A percentile compares a stretch with the other conserved stretches of the same genome.
Conservation (phyloP, 1,140 invertebrate species). For the Calephelis nemesis region DNA sequence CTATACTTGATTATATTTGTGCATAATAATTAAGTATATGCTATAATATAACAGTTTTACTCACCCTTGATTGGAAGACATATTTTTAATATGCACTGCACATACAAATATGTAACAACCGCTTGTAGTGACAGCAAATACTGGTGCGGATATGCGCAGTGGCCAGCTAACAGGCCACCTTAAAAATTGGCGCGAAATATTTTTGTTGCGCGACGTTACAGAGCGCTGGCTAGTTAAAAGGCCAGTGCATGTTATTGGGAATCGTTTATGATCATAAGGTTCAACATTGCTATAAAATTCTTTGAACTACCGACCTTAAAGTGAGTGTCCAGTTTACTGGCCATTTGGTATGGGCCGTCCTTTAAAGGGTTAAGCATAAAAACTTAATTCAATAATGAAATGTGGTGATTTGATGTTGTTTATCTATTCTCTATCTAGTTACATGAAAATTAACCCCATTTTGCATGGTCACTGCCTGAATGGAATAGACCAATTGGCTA, state of each 20-base stretch:
- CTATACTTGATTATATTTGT: conserved; percentile 14
- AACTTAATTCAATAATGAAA: no score
- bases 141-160: conserved; percentile 1
- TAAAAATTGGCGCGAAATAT: conserved; percentile 18
- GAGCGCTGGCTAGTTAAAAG: conserved; percentile 9
- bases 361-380: no score
- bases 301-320: neutral
- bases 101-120: neutral
- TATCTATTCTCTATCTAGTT: no score
- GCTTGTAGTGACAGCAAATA: conserved; percentile 1
- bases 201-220: conserved; percentile 3
- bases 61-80: neutral
- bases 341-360: conserved; percentile 6
- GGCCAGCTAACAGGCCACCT: conserved; percentile 6
- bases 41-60: conserved; percentile 14
- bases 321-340: conserved; percentile 2
- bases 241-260: conserved; percentile 7
- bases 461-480: no score
- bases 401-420: no score
- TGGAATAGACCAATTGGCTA: no score
- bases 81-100: neutral
- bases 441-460: no score
- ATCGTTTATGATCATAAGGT: conserved; percentile 18
- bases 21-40: neutral
- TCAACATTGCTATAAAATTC: conserved; percentile 7